These are phyloP conservation scores for Dreissena polymorpha DNA, from an alignment of 1,140 invertebrate species.

Conservation along the genomic window DNA sequence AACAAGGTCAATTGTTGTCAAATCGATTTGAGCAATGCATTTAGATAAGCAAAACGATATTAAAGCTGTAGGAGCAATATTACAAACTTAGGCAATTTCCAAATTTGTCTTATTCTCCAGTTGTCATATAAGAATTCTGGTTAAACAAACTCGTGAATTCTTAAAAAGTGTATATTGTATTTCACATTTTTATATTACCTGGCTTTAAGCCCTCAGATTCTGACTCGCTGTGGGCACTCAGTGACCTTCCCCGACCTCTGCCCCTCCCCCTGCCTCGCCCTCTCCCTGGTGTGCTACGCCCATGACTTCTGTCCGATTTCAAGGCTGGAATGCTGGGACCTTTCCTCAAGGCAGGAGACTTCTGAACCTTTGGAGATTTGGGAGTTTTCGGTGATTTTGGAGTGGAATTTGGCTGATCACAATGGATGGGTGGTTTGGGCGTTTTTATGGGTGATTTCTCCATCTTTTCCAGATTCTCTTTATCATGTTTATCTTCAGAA, in stretches of 20 bases:
- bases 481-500: not conserved
- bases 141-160: no score
- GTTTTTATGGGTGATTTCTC: constrained; percentile 45
- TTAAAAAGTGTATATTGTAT: no score
- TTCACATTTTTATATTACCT: constrained; percentile 42
- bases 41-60: no score
- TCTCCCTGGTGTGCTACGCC: constrained; percentile 52
- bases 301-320: constrained; percentile 10
- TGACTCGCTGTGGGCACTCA: constrained; percentile 68
- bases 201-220: constrained; percentile 58
- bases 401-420: constrained; percentile 1
- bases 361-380: constrained; percentile 35
- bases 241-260: constrained; percentile 59
- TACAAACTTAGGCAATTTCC: no score
- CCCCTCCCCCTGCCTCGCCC: constrained; percentile 66
- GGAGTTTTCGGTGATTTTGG: constrained; percentile 41
- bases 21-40: no score
- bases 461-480: not conserved
- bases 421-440: constrained; percentile 31
- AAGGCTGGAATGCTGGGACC: constrained; percentile 43
- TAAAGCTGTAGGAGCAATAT: no score
- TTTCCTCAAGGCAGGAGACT: constrained; percentile 15
- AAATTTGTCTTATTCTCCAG: no score
- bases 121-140: no score
- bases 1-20: no score